A percentile compares a stretch with the other conserved stretches of the same genome.
These are phyloP conservation scores for Dipus sagitta DNA, from an alignment of 2,797 vertebrate genomes.

Conservation along the genomic window DNA sequence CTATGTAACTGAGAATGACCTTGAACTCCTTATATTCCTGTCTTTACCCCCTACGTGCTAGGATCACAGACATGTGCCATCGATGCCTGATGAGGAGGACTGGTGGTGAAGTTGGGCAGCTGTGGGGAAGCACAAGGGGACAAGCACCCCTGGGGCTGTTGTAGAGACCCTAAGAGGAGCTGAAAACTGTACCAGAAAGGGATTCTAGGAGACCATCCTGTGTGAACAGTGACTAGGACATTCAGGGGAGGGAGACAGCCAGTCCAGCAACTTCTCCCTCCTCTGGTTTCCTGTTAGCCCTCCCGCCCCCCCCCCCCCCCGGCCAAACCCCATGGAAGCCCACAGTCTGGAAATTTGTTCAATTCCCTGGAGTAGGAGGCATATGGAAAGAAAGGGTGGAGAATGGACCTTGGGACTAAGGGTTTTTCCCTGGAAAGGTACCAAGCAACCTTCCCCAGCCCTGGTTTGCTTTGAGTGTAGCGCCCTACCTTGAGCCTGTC, in stretches of 20 bases:
- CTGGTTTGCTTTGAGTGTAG: not conserved
- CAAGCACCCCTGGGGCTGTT: not conserved
- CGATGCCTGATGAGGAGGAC: too few species aligned
- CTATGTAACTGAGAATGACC: too few species aligned
- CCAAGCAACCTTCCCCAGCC: not conserved
- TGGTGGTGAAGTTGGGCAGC: not conserved
- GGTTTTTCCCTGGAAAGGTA: not conserved
- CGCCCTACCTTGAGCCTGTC: not conserved
- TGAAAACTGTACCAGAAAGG: not conserved
- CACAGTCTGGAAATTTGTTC: not conserved
- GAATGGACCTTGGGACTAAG: not conserved
- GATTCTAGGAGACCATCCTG: not conserved
- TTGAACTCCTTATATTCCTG: too few species aligned
- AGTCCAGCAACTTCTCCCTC: rapidly evolving
- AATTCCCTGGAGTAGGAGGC: not conserved
- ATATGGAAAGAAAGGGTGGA: not conserved
- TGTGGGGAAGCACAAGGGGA: not conserved
- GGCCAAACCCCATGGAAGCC: not conserved
- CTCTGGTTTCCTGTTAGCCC: not conserved
- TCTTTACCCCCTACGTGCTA: too few species aligned
- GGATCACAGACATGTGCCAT: too few species aligned
- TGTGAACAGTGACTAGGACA: not conserved
- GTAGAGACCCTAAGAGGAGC: not conserved
- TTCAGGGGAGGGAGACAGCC: not conserved
- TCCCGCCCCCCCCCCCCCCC: too few species aligned